These are phyloP conservation scores for Glyptemys insculpta DNA, from an alignment of 2,797 vertebrate species.

Conservation along the genomic window DNA sequence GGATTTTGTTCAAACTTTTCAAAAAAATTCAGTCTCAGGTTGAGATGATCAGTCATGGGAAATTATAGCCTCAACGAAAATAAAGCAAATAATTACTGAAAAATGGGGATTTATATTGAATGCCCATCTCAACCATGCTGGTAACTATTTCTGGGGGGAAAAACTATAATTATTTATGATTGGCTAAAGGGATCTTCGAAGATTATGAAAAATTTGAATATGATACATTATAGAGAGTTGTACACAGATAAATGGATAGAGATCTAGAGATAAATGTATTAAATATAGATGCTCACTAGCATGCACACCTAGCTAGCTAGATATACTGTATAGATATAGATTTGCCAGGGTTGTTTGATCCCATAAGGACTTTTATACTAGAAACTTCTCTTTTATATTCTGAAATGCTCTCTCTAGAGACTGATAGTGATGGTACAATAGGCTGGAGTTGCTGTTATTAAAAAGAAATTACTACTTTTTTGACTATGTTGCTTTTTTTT, in stretches of 20 bases:
- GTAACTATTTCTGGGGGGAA: background rate
- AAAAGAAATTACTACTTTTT: conserved; percentile 74
- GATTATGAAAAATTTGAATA: background rate
- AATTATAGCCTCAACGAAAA: background rate
- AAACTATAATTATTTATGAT: background rate
- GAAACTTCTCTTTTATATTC: conserved; percentile 58
- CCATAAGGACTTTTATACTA: conserved; percentile 51
- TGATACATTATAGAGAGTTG: background rate
- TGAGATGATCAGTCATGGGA: background rate
- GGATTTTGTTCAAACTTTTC: background rate
- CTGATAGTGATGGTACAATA: conserved; percentile 62
- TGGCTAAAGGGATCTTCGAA: background rate
- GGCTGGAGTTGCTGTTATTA: conserved; percentile 75
- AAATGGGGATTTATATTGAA: background rate
- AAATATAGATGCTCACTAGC: background rate
- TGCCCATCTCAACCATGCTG: background rate
- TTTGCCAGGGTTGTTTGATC: conserved; percentile 59
- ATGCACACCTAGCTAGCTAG: background rate
- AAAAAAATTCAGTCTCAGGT: background rate
- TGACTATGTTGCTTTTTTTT: conserved; percentile 56
- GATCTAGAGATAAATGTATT: background rate
- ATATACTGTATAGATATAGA: conserved; percentile 31
- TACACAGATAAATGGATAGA: background rate
- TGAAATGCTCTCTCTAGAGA: conserved; percentile 66
- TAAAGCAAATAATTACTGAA: background rate